Conservation (phyloP, 2,888 invertebrate genomes). For the Venusia cambrica region DNA sequence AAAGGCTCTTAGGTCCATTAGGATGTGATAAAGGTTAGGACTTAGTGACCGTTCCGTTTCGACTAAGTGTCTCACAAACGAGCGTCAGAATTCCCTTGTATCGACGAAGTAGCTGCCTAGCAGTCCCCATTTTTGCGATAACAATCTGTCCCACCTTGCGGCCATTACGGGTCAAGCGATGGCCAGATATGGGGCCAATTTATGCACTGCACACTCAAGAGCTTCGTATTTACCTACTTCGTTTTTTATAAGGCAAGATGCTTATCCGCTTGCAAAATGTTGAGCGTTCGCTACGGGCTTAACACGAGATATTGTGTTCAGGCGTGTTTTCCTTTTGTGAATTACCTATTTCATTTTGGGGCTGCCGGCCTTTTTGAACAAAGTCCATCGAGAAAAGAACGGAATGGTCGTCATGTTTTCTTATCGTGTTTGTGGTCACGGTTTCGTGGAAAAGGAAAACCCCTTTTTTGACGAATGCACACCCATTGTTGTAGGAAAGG, state of each 20-base stretch:
- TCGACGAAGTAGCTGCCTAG: constrained; percentile 61
- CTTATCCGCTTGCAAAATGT: constrained; percentile 58
- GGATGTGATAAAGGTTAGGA: constrained; percentile 13
- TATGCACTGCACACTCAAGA: constrained; percentile 71
- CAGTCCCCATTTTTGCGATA: constrained; percentile 69
- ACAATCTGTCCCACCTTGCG: constrained; percentile 73
- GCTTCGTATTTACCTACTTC: constrained; percentile 60
- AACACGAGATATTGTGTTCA: constrained; percentile 29
- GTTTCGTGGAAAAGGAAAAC: constrained; percentile 3
- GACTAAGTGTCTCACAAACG: constrained; percentile 48
- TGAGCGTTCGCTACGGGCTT: constrained; percentile 25
- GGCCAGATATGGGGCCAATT: constrained; percentile 69
- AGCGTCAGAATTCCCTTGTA: constrained; percentile 65
- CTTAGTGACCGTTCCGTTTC: constrained; percentile 21
- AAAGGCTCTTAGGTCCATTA: constrained; percentile 10
- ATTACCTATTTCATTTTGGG: constrained; percentile 21
- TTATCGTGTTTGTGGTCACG: constrained; percentile 16
- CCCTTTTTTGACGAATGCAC: constrained; percentile 2
- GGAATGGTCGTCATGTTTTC: constrained; percentile 16
- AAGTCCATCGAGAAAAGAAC: constrained; percentile 13
- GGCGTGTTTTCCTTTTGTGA: constrained; percentile 26
- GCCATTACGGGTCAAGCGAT: constrained; percentile 75
- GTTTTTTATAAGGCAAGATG: constrained; percentile 58
- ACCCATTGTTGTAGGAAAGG: too few relatives aligned
- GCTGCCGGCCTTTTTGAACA: constrained; percentile 12